Conservation (phyloP, 2,888 invertebrate genomes). For the Plebejus melissa region DNA sequence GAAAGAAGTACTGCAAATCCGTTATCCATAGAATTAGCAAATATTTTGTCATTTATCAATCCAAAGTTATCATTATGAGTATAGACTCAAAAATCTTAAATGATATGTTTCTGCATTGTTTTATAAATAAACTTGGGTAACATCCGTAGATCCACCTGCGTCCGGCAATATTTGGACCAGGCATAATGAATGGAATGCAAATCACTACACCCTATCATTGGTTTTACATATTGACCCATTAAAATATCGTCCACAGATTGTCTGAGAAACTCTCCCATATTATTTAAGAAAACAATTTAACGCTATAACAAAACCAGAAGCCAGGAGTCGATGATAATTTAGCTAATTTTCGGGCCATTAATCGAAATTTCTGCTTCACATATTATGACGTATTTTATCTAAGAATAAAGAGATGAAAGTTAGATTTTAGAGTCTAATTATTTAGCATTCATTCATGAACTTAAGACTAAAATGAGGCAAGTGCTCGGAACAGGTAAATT, state of each 20-base stretch:
- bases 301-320: background rate
- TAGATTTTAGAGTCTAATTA: no score
- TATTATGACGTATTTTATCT: no score
- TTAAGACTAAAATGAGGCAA: no score
- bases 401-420: no score
- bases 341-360: no score
- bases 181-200: conserved; percentile 51
- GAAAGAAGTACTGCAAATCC: no score
- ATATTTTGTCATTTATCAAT: background rate
- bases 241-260: background rate
- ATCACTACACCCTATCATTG: conserved; percentile 41
- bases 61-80: background rate
- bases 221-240: conserved; percentile 16
- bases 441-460: no score
- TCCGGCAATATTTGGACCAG: conserved; percentile 65
- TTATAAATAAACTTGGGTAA: conserved; percentile 52
- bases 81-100: conserved; percentile 29
- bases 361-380: no score
- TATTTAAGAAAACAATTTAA: background rate
- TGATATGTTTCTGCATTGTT: conserved; percentile 37
- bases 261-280: background rate
- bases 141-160: conserved; percentile 68
- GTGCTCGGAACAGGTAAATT: no score
- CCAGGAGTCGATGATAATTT: background rate
- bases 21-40: no score